A percentile compares a stretch with the other conserved stretches of the same genome.
Evolutionary conservation across 30 jellyfish, hydroid and myxozoan species (phyloP).

Genomic region (Turritopsis dohrnii): DNA sequence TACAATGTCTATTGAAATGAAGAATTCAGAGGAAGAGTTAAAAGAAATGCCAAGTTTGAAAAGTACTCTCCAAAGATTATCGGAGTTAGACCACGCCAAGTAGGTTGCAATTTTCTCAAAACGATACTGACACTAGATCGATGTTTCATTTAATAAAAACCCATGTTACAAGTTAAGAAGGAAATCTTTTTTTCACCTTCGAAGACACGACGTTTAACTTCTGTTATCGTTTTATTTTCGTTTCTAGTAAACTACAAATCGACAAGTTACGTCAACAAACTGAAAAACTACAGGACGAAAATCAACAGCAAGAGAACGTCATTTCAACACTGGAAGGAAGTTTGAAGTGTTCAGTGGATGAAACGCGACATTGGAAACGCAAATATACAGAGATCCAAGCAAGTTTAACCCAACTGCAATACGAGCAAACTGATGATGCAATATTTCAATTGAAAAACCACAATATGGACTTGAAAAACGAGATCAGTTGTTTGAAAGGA

Average conservation of each 20-base stretch:
- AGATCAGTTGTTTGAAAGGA: neutral
- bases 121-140: no score
- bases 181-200: no score
- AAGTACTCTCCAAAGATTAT: neutral
- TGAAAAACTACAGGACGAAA: neutral
- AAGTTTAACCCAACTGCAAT: neutral
- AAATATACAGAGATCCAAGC: neutral
- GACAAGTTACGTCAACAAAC: neutral
- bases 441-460: neutral
- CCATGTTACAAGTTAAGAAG: no score
- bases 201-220: no score
- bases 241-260: neutral
- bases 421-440: neutral
- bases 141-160: no score
- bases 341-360: neutral
- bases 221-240: no score
- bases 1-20: neutral
- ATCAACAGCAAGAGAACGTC: neutral
- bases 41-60: neutral
- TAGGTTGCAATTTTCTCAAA: no score
- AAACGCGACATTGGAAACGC: neutral
- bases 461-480: neutral
- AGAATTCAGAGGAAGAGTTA: neutral
- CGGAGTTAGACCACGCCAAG: neutral
- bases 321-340: neutral